Evolutionary conservation across 2,888 invertebrate species (phyloP), one percentile per base, ranked within the genome.

Genomic region (Lithophane socia): DNA sequence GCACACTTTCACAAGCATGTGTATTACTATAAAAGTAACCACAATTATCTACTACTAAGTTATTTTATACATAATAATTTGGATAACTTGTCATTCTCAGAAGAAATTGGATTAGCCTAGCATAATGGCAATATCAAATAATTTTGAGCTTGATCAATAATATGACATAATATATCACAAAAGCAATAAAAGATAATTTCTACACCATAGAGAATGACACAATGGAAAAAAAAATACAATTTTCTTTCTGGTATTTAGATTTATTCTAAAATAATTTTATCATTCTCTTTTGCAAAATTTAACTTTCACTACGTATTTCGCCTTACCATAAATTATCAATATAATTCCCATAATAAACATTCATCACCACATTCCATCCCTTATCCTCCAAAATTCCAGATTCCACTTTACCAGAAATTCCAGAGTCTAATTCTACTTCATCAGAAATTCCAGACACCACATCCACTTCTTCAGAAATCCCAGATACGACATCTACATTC

Each of bases 291-390:
- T 3, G 16, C 21, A 13, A 58, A 9, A 21, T 18, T 54, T 10
- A 16, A 49, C 54, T 73, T 44, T 24, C n/a, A 52, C 3, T 61
- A 66, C 0, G 1, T 52, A 21, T 4, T 44, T 0, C 2, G 4
- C 0, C 2, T 68, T 58, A 80, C 68, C 77, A 83, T 58, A 83
- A 65, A 29, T 54, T 49, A 56, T 82, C 82, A 24, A 67, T 76
- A 82, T 69, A 78, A 85, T 76, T 80, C 0, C 86, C 79, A 64
- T 84, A 84, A 56, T 84, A 84, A 72, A 75, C 68, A 70, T 83
- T 75, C 44, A 49, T 66, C 16, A 84, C 86, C n/a, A 86, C 49
- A 47, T 70, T 75, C 78, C 74, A 70, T 5, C 65, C 74, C 8
- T 58, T 68, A 18, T 58, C 37, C n/a, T 56, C 77, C 2, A 69